Evolutionary conservation across 2,113 vertebrate genomes (phyloP), one percentile per base, ranked within the genome.

Genomic region (Ivindomyrus marchei): DNA sequence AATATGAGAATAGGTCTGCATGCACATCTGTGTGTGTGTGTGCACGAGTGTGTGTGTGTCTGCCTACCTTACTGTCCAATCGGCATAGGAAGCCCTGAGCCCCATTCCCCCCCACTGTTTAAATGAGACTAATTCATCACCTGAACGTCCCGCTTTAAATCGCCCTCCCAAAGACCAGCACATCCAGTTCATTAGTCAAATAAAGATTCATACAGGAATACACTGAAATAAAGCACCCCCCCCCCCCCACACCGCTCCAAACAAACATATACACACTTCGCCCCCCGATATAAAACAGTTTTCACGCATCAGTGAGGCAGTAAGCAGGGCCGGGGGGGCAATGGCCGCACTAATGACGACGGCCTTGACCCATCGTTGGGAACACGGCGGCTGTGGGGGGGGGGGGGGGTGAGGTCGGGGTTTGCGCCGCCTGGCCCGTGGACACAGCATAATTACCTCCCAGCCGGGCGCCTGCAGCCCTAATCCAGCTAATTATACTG

Each of bases 401-500:
- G 50, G 50, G 52, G 88, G n/a, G 47, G 56, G 47, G 42, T 8
- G 46, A 31, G 31, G 31, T 87, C 39, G 39, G 3, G 39, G 39
- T 39, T 21, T 31, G 84, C 46, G n/a, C 13, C 24, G 74, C 8
- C 24, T 19, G 36, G 85, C 88, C 90, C 84, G 66, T 89, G 90
- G 91, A 50, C 62, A 53, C n/a, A 1, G 49, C 27, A 70, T 89
- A 89, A 90, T 89, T 87, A 89, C 70, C 74, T 85, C 90, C 39
- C 90, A 90, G 88, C 88, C 58, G 88, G 88, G 80, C 24, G 47
- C 45, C 56, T 15, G 36, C 19, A 85, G 56, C 77, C 53, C 80
- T 88, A 70, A 70, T 52, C 74, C 70, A 45, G 70, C 90, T 90
- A 91, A 91, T 88, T 91, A 74, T 42, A 21, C 52, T 17, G 46